Percentiles rank a stretch among this genome's conserved stretches.
Evolutionary conservation across 1,140 invertebrate genomes (phyloP).

Genomic region (Steinernema khuongi): DNA sequence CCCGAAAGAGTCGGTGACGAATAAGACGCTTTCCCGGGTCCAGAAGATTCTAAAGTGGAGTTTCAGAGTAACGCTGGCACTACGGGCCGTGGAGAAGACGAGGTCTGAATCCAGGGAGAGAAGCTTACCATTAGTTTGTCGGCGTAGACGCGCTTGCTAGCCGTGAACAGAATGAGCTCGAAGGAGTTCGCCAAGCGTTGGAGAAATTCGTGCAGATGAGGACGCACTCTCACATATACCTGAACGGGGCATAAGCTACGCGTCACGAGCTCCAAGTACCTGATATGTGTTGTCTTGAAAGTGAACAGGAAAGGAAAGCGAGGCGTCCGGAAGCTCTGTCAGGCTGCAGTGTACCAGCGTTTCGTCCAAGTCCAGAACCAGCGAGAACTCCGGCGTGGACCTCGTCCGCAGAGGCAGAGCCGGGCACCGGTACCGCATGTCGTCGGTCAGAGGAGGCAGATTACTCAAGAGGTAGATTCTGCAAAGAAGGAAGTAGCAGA

Average conservation of each 20-base stretch:
- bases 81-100: background rate
- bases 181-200: conserved; percentile 80
- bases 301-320: conserved; percentile 82
- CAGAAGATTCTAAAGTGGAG: conserved; percentile 68
- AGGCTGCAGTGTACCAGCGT: conserved; percentile 90
- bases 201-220: conserved; percentile 83
- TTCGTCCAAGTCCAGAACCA: conserved; percentile 85
- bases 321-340: conserved; percentile 81
- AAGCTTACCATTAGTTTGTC: conserved; percentile 73
- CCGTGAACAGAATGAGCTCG: conserved; percentile 92
- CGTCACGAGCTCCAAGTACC: conserved; percentile 48
- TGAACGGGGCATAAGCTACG: conserved; percentile 41
- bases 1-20: conserved; percentile 77
- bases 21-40: conserved; percentile 79
- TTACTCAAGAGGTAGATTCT: conserved; percentile 69
- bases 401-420: conserved; percentile 85
- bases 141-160: conserved; percentile 88
- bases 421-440: conserved; percentile 77
- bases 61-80: background rate
- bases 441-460: conserved; percentile 78
- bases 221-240: conserved; percentile 84
- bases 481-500: conserved; percentile 20
- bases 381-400: conserved; percentile 84
- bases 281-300: conserved; percentile 84
- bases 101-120: background rate